Conservation (phyloP, 2,888 invertebrate genomes). For the Diarsia brunnea region DNA sequence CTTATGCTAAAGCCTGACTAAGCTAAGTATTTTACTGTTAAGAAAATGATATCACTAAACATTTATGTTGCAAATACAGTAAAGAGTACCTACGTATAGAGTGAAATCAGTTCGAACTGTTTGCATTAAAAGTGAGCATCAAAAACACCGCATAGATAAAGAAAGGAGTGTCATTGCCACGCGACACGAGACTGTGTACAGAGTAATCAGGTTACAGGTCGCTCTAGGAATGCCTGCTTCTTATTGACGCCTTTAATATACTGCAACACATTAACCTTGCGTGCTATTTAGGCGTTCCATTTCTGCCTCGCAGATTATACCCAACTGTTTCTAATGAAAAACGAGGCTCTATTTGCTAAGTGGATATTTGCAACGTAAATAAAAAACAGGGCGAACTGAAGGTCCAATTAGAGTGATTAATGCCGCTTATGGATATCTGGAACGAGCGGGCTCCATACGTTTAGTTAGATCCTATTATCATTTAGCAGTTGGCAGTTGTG, state of each 20-base stretch:
- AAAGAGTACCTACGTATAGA: slow-evolving; percentile 7
- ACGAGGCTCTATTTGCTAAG: slow-evolving; percentile 64
- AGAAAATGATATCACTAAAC: slow-evolving; percentile 10
- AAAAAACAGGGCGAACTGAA: slow-evolving; percentile 64
- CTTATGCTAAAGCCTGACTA: not conserved
- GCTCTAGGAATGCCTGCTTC: slow-evolving; percentile 81
- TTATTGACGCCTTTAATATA: slow-evolving; percentile 84
- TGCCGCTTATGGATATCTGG: slow-evolving; percentile 60
- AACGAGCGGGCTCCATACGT: slow-evolving; percentile 36
- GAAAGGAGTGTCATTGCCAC: slow-evolving; percentile 65
- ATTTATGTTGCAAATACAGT: slow-evolving; percentile 17
- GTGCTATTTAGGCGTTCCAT: slow-evolving; percentile 81
- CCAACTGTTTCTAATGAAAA: slow-evolving; percentile 64
- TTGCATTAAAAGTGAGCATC: slow-evolving; percentile 47
- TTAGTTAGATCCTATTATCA: slow-evolving; percentile 37
- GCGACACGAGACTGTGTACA: slow-evolving; percentile 55
- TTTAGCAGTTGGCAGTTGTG: slow-evolving; percentile 4
- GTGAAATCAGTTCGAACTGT: slow-evolving; percentile 38
- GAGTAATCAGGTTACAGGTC: slow-evolving; percentile 79
- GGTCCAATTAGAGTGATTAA: slow-evolving; percentile 66
- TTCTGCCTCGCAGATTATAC: slow-evolving; percentile 75
- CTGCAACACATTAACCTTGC: slow-evolving; percentile 86
- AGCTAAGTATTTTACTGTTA: slow-evolving; percentile 8
- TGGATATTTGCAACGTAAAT: slow-evolving; percentile 64
- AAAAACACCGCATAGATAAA: slow-evolving; percentile 64